These are phyloP conservation scores for Sitophilus oryzae DNA, from an alignment of 1,140 invertebrate species.

Conservation along the genomic window DNA sequence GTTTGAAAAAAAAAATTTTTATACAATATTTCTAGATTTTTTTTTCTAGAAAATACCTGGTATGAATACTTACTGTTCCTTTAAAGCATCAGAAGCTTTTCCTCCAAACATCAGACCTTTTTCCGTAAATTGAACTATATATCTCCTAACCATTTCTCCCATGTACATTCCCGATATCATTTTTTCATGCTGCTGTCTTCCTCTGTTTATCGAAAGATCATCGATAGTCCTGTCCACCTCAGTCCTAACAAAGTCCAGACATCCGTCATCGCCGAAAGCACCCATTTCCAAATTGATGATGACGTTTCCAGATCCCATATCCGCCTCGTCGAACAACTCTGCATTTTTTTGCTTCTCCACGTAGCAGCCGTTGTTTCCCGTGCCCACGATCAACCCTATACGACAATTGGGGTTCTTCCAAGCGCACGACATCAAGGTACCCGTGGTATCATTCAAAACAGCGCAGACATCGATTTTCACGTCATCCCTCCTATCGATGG, in stretches of 20 bases:
- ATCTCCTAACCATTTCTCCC: slow-evolving; percentile 75
- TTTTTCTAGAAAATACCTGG: too few species aligned
- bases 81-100: slow-evolving; percentile 60
- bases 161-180: slow-evolving; percentile 91
- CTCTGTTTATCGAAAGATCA: slow-evolving; percentile 64
- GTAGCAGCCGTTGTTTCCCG: slow-evolving; percentile 96
- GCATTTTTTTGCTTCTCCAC: slow-evolving; percentile 77
- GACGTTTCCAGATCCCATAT: slow-evolving; percentile 66
- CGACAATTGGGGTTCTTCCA: slow-evolving; percentile 75
- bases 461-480: slow-evolving; percentile 78
- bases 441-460: slow-evolving; percentile 97
- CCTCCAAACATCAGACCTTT: slow-evolving; percentile 70
- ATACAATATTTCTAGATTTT: too few species aligned
- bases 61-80: slow-evolving; percentile 18
- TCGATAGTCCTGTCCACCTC: slow-evolving; percentile 85
- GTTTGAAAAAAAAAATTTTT: too few species aligned
- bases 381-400: slow-evolving; percentile 48
- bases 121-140: slow-evolving; percentile 70
- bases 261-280: slow-evolving; percentile 88
- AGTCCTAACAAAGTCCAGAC: slow-evolving; percentile 80
- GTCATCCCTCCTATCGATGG: slow-evolving; percentile 65
- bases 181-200: slow-evolving; percentile 83
- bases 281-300: slow-evolving; percentile 97
- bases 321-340: slow-evolving; percentile 45
- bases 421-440: slow-evolving; percentile 97